These are phyloP conservation scores for Onthophagus sagittarius DNA, from an alignment of 2,888 invertebrate genomes.

Conservation along the genomic window DNA sequence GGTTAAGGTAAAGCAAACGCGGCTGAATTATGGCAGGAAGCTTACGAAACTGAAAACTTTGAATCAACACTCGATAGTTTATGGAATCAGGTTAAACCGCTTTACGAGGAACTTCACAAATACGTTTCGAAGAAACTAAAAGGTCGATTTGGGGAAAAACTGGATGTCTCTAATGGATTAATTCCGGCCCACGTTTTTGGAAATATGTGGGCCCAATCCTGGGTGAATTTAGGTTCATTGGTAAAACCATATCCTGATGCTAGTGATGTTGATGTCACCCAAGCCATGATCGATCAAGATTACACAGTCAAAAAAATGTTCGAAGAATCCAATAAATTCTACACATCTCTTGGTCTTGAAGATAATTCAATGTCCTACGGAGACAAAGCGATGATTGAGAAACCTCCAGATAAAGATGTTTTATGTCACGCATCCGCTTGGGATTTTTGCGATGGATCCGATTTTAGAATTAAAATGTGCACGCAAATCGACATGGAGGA, in stretches of 20 bases:
- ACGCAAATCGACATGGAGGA: constrained; percentile 55
- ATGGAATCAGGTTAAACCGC: constrained; percentile 59
- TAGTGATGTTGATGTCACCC: constrained; percentile 52
- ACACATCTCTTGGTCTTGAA: constrained; percentile 56
- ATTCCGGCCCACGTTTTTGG: constrained; percentile 68
- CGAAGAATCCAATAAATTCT: constrained; percentile 59
- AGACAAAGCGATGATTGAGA: constrained; percentile 53
- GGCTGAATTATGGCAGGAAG: constrained; percentile 52
- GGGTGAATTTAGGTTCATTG: constrained; percentile 52
- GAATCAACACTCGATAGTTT: constrained; percentile 42
- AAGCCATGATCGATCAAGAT: constrained; percentile 47
- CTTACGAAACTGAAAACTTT: constrained; percentile 51
- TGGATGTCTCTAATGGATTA: constrained; percentile 49
- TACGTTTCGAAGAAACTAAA: constrained; percentile 59
- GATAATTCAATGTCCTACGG: constrained; percentile 58
- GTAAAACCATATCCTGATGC: constrained; percentile 52
- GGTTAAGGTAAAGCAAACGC: constrained; percentile 47
- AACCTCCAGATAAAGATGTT: constrained; percentile 54
- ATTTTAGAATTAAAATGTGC: constrained; percentile 64
- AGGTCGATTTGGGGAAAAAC: constrained; percentile 50
- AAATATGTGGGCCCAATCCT: constrained; percentile 65
- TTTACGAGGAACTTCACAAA: constrained; percentile 60
- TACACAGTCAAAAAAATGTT: constrained; percentile 53
- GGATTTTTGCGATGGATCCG: constrained; percentile 63
- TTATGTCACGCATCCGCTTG: constrained; percentile 67